These are phyloP conservation scores for Astreopora myriophthalma DNA, from an alignment of 64 coral and sea anemone genomes.

Conservation along the genomic window DNA sequence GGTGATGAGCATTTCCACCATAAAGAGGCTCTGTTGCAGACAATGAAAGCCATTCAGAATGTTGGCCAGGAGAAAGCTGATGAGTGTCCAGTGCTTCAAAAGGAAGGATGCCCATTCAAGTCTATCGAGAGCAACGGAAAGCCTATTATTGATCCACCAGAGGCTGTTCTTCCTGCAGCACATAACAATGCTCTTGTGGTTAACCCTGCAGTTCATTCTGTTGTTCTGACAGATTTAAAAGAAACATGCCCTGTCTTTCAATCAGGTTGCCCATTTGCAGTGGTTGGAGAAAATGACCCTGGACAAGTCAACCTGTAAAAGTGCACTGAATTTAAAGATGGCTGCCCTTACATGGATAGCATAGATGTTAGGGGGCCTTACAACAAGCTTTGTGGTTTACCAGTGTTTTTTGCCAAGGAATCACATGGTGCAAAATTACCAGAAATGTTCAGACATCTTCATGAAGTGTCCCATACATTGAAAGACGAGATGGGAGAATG, in stretches of 20 bases:
- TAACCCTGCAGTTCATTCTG: not conserved
- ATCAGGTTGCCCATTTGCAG: conserved; percentile 74
- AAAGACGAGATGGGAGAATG: conserved; percentile 90
- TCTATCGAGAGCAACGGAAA: conserved; percentile 49
- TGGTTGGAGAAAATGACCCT: conserved; percentile 17
- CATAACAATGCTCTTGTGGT: not conserved
- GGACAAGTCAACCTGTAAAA: conserved; percentile 43
- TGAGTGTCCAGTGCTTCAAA: conserved; percentile 47
- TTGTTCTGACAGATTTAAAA: conserved; percentile 48
- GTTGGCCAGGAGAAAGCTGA: conserved; percentile 53
- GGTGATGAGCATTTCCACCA: conserved; percentile 41
- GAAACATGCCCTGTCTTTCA: conserved; percentile 75
- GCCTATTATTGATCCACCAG: conserved; percentile 28
- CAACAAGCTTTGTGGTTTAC: conserved; percentile 73
- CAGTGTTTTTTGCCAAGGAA: conserved; percentile 62
- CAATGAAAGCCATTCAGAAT: conserved; percentile 64
- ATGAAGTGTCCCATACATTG: conserved; percentile 73
- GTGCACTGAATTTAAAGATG: conserved; percentile 73
- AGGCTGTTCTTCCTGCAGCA: conserved; percentile 10
- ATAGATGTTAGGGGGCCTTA: conserved; percentile 71
- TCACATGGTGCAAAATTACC: conserved; percentile 69
- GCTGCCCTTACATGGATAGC: conserved; percentile 71
- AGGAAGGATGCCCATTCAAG: conserved; percentile 69
- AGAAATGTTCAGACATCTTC: conserved; percentile 82
- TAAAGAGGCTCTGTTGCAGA: conserved; percentile 52